phyloP scores from a whole-genome alignment of 2,113 vertebrate species.

The Mesoclemmys tuberculata region DNA sequence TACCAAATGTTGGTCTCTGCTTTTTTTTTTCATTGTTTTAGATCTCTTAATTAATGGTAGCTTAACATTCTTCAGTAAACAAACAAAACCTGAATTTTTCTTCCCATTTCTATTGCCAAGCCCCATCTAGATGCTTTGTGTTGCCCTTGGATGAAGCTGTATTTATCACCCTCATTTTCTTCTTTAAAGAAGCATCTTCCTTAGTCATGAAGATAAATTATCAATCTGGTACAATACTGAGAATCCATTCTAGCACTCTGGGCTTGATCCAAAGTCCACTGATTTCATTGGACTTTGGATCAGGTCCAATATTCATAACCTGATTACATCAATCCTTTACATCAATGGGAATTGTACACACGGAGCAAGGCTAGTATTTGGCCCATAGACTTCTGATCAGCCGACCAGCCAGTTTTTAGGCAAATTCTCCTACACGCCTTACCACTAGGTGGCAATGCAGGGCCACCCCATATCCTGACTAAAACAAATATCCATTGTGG shows the following conservation, averaged over 20 bases:
- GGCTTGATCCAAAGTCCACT: neutral
- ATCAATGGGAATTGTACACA: neutral
- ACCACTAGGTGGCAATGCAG: neutral
- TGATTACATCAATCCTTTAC: neutral
- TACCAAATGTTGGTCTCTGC: neutral
- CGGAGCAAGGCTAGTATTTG: neutral
- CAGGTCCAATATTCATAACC: neutral
- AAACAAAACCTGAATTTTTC: neutral
- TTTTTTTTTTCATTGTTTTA: neutral
- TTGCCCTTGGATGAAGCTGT: neutral
- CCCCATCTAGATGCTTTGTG: neutral
- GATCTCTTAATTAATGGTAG: neutral
- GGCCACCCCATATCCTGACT: rapidly evolving
- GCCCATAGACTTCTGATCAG: neutral
- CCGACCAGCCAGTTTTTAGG: rapidly evolving
- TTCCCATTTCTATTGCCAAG: neutral
- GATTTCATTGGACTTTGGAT: neutral
- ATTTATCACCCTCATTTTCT: neutral
- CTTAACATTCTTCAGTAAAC: neutral
- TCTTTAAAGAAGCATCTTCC: neutral
- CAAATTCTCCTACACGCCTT: rapidly evolving
- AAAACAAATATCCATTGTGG: neutral
- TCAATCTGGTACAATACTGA: neutral
- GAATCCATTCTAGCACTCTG: neutral
- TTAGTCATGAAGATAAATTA: neutral